Base-by-base conservation (phyloP, 2,888 invertebrate genomes). In the Leptinotarsa rubiginosa region DNA sequence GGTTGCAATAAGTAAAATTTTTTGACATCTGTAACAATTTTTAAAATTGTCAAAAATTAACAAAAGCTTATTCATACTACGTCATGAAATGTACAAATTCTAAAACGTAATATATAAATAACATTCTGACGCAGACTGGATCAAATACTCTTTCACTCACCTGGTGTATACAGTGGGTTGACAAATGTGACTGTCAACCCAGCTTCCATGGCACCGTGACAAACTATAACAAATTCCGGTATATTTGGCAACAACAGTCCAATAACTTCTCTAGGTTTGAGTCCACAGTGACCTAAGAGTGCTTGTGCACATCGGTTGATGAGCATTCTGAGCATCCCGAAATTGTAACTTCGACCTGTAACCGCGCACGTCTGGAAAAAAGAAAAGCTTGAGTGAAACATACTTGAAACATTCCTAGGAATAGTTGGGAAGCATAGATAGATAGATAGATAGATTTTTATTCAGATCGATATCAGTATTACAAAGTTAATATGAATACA, bases 241-340 rank as follows among this genome's bases (percentile, higher is more conserved):
- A 93, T 89, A 85, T 94, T 94, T 7, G 93, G 93, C 78, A 93
- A 86, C 50, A 93, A 89, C 25, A 94, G 86, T 1, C 92, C 93
- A 2, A 94, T 85, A 20, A 91, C 90, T 69, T 94, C 93, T 2
- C 93, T 92, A 1, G 90, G 90, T 78, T 89, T 86, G 78, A 93
- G 86, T 12, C 90, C 89, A 74, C 92, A 86, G 66, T 89, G 89
- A 0, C 90, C 89, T 0, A 91, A 81, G 25, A 93, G 87, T 0
- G 91, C 92, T 70, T 88, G 88, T 1, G 92, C 91, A 80, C 91
- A 92, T 41, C 91, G 87, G 72, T 90, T 89, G 65, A 91, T 88
- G 87, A 92, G 87, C 88, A 90, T 87, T 70, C 90, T 88, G 83
- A 91, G 88, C 89, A 91, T 90, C 7, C 90, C 91, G 83, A 90